These are phyloP conservation scores for Xiphias gladius DNA, from an alignment of 2,113 vertebrate species.

Conservation along the genomic window DNA sequence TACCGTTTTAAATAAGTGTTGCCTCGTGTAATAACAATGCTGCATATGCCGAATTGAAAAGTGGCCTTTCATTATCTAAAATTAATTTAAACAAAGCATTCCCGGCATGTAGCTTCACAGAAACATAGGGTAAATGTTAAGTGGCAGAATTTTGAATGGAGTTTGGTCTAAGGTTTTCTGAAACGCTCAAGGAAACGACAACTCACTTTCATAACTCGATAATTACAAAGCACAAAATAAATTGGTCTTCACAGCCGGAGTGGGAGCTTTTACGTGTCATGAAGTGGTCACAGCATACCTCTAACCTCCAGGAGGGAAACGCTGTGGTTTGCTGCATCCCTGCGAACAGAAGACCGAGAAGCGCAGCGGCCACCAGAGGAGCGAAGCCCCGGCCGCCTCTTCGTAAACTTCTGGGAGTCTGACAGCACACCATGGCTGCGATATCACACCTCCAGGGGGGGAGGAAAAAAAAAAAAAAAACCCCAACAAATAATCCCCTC, in stretches of 20 bases:
- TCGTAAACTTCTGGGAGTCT: constrained; percentile 62
- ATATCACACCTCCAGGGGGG: constrained; percentile 69
- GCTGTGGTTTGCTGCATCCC: constrained; percentile 81
- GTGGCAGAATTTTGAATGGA: constrained; percentile 3
- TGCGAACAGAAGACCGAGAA: constrained; percentile 76
- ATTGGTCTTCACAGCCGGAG: no score
- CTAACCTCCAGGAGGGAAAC: constrained; percentile 80
- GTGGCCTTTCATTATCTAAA: neutral
- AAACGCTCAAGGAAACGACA: neutral
- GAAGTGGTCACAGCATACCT: constrained; percentile 80
- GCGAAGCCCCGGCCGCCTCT: constrained; percentile 52
- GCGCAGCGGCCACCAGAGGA: constrained; percentile 72
- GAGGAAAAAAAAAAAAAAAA: no score
- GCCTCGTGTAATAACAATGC: neutral
- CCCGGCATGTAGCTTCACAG: accelerated
- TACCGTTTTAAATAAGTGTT: neutral
- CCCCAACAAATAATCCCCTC: constrained; percentile 44
- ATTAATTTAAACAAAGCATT: neutral
- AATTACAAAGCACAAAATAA: neutral
- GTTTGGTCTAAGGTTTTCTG: constrained; percentile 9
- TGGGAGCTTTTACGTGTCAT: neutral
- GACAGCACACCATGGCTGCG: constrained; percentile 72
- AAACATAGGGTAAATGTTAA: neutral
- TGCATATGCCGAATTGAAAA: constrained; percentile 7
- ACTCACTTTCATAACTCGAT: neutral